These are phyloP conservation scores for Rhodophaea formosa DNA, from an alignment of 2,888 invertebrate species.

Conservation along the genomic window DNA sequence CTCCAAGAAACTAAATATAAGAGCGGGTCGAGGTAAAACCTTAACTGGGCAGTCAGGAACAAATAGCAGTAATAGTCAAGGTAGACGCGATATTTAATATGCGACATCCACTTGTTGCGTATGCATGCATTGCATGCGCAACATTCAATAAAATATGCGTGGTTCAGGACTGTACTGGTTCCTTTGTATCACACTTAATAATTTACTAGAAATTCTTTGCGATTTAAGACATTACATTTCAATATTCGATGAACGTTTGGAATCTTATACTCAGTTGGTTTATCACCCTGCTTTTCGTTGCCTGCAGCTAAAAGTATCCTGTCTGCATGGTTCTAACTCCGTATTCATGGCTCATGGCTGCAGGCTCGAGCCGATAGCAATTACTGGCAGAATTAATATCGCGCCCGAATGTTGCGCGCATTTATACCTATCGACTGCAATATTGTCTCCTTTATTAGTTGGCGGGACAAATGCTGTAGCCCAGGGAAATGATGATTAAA, in stretches of 20 bases:
- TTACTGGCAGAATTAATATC: conserved; percentile 80
- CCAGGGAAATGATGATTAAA: no score
- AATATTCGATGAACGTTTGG: no score
- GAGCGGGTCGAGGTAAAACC: conserved; percentile 66
- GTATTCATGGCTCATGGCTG: conserved; percentile 79
- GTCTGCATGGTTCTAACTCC: conserved; percentile 29
- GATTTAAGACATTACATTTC: background rate
- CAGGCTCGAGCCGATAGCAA: conserved; percentile 79
- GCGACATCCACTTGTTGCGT: no score
- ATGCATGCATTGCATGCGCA: no score
- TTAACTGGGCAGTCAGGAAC: conserved; percentile 79
- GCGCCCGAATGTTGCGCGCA: conserved; percentile 78
- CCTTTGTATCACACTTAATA: no score
- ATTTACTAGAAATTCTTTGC: no score
- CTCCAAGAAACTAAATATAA: conserved; percentile 78
- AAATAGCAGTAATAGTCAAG: conserved; percentile 69
- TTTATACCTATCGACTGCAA: conserved; percentile 81
- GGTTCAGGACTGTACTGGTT: no score
- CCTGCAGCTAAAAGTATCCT: background rate
- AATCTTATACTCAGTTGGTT: background rate
- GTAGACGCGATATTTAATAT: background rate
- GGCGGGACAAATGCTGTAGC: conserved; percentile 74
- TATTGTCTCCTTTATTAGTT: conserved; percentile 81
- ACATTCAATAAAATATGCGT: no score
- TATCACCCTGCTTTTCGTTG: background rate